Percentiles rank a stretch among this genome's conserved stretches.
These are phyloP conservation scores for Yponomeuta malinellus DNA, from an alignment of 2,888 invertebrate species.

Conservation along the genomic window DNA sequence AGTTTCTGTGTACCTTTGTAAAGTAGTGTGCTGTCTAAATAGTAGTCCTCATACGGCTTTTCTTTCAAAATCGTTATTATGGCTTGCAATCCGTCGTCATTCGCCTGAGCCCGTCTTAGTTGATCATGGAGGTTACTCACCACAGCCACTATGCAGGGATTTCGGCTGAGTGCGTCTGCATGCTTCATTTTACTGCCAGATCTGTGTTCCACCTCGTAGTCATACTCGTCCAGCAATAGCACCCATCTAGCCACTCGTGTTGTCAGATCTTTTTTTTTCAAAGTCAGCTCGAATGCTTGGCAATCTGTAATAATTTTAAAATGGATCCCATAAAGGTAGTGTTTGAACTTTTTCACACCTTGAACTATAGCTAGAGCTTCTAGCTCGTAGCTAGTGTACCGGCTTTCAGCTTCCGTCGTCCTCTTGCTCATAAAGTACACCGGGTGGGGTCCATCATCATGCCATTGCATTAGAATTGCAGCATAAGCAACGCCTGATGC, in stretches of 20 bases:
- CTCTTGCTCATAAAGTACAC: slow-evolving; percentile 17
- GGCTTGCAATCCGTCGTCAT: slow-evolving; percentile 24
- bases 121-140: slow-evolving; percentile 16
- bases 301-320: slow-evolving; percentile 23
- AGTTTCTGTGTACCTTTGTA: slow-evolving; percentile 24
- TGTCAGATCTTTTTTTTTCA: slow-evolving; percentile 20
- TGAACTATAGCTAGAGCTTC: slow-evolving; percentile 21
- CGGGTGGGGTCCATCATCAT: slow-evolving; percentile 14
- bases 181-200: slow-evolving; percentile 21
- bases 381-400: slow-evolving; percentile 18
- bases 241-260: slow-evolving; percentile 22
- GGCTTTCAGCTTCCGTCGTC: slow-evolving; percentile 12
- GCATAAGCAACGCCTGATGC: slow-evolving; percentile 6
- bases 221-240: slow-evolving; percentile 13
- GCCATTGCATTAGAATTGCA: slow-evolving; percentile 13
- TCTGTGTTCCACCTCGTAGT: slow-evolving; percentile 19
- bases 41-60: slow-evolving; percentile 22
- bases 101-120: slow-evolving; percentile 22
- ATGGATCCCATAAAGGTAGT: slow-evolving; percentile 19
- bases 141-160: slow-evolving; percentile 11
- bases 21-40: slow-evolving; percentile 24
- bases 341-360: slow-evolving; percentile 19
- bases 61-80: slow-evolving; percentile 22
- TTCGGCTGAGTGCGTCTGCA: slow-evolving; percentile 23
- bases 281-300: slow-evolving; percentile 20